These are phyloP conservation scores for Myocastor coypus DNA, from an alignment of 2,113 vertebrate genomes.

Conservation along the genomic window DNA sequence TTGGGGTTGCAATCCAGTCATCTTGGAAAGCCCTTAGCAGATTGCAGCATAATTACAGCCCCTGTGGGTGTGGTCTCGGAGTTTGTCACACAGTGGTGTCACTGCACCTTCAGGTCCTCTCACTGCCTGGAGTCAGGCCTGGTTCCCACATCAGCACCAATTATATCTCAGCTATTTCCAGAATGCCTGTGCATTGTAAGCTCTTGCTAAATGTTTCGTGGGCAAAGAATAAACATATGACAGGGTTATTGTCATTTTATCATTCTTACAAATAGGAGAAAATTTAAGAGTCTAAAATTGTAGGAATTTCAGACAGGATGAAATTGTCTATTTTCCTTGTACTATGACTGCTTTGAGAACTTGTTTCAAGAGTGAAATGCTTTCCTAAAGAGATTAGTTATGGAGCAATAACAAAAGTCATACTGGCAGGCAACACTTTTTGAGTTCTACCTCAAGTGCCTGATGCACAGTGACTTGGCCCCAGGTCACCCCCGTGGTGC, in stretches of 20 bases:
- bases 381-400: background rate
- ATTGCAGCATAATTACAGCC: background rate
- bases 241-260: background rate
- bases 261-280: background rate
- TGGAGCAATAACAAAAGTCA: background rate
- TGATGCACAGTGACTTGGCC: background rate
- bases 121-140: background rate
- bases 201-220: background rate
- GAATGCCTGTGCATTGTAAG: too few relatives aligned
- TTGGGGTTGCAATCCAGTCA: background rate
- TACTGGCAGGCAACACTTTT: too few relatives aligned
- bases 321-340: background rate
- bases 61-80: background rate
- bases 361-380: background rate
- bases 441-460: background rate
- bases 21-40: background rate
- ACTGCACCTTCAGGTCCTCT: fast-evolving
- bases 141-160: fast-evolving
- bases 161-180: background rate
- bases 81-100: fast-evolving
- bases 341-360: background rate
- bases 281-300: background rate
- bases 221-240: background rate
- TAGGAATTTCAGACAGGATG: background rate
- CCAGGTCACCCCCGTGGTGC: background rate